These are phyloP conservation scores for Bilobella aurantiaca DNA, from an alignment of 1,140 invertebrate species.

Conservation along the genomic window DNA sequence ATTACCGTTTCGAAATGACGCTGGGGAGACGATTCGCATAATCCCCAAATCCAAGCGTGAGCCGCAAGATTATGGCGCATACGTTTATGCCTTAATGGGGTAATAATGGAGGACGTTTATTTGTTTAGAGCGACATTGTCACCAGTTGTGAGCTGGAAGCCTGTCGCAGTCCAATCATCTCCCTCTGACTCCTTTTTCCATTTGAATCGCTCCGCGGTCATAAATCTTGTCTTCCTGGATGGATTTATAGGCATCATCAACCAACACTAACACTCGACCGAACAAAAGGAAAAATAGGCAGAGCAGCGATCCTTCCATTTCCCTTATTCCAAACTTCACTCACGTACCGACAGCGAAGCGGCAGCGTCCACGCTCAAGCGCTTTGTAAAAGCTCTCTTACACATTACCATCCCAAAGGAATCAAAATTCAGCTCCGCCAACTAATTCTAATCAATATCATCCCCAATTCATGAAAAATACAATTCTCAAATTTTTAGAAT, in stretches of 20 bases:
- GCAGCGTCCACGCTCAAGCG: background rate
- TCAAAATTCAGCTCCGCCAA: no score
- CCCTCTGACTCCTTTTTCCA: background rate
- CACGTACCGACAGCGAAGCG: background rate
- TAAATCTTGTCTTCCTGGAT: background rate
- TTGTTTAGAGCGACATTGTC: background rate
- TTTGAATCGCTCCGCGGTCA: background rate
- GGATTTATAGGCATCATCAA: conserved; percentile 2
- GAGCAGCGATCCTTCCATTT: background rate
- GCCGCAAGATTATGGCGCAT: background rate
- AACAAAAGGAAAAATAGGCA: background rate
- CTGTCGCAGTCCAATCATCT: background rate
- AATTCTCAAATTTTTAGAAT: no score
- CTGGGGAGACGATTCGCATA: no score
- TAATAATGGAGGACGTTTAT: no score
- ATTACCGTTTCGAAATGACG: no score
- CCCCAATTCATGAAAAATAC: no score
- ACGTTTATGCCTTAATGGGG: background rate
- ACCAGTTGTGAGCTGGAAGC: background rate
- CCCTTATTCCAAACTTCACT: background rate
- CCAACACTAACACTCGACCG: background rate
- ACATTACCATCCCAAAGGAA: no score
- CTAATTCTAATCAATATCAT: no score
- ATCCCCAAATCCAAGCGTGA: no score
- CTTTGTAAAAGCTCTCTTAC: no score